Evolutionary conservation across 2,888 invertebrate genomes (phyloP).

Genomic region (Panorpa germanica): DNA sequence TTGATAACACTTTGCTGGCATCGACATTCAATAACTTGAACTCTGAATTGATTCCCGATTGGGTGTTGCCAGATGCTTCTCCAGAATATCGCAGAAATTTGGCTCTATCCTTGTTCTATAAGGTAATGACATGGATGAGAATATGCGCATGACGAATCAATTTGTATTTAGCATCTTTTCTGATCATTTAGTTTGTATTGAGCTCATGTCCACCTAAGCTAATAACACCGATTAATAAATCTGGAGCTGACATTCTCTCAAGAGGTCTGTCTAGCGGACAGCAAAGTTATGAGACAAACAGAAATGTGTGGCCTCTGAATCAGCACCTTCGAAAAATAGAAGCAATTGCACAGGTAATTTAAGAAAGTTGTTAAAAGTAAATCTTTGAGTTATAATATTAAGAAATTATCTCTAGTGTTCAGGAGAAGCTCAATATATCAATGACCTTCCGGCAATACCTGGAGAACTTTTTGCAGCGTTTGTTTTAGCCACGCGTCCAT

Average conservation of each 20-base stretch:
- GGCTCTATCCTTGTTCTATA: constrained; percentile 63
- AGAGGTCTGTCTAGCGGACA: constrained; percentile 44
- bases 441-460: constrained; percentile 45
- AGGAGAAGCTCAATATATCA: constrained; percentile 61
- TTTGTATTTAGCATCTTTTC: constrained; percentile 27
- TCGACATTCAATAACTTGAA: constrained; percentile 31
- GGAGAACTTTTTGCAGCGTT: constrained; percentile 45
- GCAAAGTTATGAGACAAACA: constrained; percentile 50
- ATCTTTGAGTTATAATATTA: too few species aligned
- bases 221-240: constrained; percentile 27
- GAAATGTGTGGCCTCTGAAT: constrained; percentile 52
- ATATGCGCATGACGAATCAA: constrained; percentile 18
- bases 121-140: constrained; percentile 17
- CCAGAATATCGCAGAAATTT: constrained; percentile 48
- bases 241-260: constrained; percentile 36
- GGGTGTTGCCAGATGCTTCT: constrained; percentile 42
- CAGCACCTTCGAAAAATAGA: constrained; percentile 58
- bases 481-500: constrained; percentile 35
- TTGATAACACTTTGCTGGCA: constrained; percentile 24
- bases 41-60: constrained; percentile 42
- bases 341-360: constrained; percentile 37
- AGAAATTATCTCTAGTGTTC: constrained; percentile 43
- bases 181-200: constrained; percentile 33
- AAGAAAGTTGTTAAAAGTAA: too few species aligned
- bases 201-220: constrained; percentile 30